A percentile compares a stretch with the other conserved stretches of the same genome.
Evolutionary conservation across 1,140 invertebrate species (phyloP).

Genomic region (Ips nitidus): DNA sequence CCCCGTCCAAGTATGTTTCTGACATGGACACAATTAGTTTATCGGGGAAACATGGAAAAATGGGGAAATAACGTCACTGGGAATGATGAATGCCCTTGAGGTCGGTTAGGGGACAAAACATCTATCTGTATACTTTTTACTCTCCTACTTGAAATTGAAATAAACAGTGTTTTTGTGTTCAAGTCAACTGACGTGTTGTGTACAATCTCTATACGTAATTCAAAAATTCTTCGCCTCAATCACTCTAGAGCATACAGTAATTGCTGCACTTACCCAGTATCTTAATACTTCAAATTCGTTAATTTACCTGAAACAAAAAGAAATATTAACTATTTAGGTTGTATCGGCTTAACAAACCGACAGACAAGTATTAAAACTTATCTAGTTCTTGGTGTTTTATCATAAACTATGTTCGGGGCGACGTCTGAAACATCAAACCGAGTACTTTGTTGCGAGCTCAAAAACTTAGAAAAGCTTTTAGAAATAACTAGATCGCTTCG

Average conservation of each 20-base stretch:
- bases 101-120: slow-evolving; percentile 21
- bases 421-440: slow-evolving; percentile 2
- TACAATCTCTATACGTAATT: too few species aligned
- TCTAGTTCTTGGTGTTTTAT: neutral
- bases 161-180: too few species aligned
- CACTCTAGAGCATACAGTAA: too few species aligned
- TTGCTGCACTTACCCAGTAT: too few species aligned
- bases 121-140: slow-evolving; percentile 19
- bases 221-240: too few species aligned
- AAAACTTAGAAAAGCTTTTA: slow-evolving; percentile 22
- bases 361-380: neutral
- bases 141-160: too few species aligned
- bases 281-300: too few species aligned
- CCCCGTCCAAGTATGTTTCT: slow-evolving; percentile 20
- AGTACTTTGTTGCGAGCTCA: neutral
- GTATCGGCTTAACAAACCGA: neutral
- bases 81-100: slow-evolving; percentile 35
- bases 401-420: neutral
- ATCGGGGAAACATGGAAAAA: slow-evolving; percentile 34
- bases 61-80: slow-evolving; percentile 30
- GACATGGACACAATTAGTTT: slow-evolving; percentile 36
- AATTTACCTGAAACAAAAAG: too few species aligned
- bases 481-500: slow-evolving; percentile 20
- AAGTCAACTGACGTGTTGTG: too few species aligned
- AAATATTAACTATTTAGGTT: too few species aligned